Conservation (phyloP, 1,140 invertebrate species). For the Harlomillsia oculata region DNA sequence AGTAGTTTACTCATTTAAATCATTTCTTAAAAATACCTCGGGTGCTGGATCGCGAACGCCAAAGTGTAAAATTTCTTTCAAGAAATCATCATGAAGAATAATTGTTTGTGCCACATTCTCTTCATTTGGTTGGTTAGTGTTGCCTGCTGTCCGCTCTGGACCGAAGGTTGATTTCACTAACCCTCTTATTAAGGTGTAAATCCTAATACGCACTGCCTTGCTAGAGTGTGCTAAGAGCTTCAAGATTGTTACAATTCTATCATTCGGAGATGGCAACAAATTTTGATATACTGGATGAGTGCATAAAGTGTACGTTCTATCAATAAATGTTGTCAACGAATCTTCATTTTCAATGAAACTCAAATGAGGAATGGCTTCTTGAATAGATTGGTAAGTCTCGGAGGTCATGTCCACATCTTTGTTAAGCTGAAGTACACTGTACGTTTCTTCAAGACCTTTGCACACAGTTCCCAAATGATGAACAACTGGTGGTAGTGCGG, state of each 20-base stretch:
- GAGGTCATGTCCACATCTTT: slow-evolving; percentile 6
- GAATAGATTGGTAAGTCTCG: not conserved
- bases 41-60: not conserved
- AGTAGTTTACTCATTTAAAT: too few relatives aligned
- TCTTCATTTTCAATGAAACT: not conserved
- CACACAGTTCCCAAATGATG: not conserved
- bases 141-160: not conserved
- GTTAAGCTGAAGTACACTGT: not conserved
- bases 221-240: not conserved
- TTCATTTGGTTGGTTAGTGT: not conserved
- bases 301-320: not conserved
- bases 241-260: not conserved
- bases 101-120: not conserved
- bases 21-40: not conserved
- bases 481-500: not conserved
- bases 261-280: not conserved
- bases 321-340: not conserved
- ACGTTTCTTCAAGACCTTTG: slow-evolving; percentile 3
- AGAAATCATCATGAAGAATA: not conserved
- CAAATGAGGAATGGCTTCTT: slow-evolving; percentile 1
- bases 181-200: not conserved
- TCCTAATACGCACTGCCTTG: not conserved
- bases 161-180: not conserved
- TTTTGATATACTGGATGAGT: not conserved
- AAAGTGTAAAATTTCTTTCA: not conserved